Evolutionary conservation across 2,888 invertebrate genomes (phyloP).

Genomic region (Zaprionus obscuricornis): DNA sequence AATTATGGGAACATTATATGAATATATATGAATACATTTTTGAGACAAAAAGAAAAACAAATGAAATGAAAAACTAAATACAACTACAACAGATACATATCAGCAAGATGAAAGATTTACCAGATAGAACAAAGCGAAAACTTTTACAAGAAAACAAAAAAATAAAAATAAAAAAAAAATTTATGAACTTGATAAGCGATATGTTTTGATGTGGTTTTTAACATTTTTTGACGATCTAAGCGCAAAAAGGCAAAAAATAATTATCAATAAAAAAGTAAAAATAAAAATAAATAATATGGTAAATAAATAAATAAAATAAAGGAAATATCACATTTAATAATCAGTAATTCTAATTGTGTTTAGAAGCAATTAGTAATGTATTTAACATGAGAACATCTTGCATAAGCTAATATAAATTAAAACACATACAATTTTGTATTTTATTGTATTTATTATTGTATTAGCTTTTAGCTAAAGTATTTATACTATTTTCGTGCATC

Average conservation of each 20-base stretch:
- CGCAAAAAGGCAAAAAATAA: slow-evolving; percentile 61
- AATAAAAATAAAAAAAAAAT: slow-evolving; percentile 23
- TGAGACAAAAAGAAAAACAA: slow-evolving; percentile 41
- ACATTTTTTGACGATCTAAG: slow-evolving; percentile 66
- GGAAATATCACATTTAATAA: not conserved
- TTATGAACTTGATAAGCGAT: slow-evolving; percentile 61
- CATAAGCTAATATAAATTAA: not conserved
- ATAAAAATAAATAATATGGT: slow-evolving; percentile 28
- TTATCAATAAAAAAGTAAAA: slow-evolving; percentile 32
- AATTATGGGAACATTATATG: slow-evolving; percentile 82
- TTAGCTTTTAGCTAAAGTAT: slow-evolving; percentile 26
- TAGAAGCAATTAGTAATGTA: slow-evolving; percentile 48
- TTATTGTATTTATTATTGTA: slow-evolving; percentile 42
- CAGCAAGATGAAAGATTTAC: slow-evolving; percentile 73
- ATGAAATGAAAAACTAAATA: slow-evolving; percentile 45
- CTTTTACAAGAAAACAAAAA: slow-evolving; percentile 53
- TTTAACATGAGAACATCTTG: slow-evolving; percentile 2
- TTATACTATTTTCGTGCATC: slow-evolving; percentile 39
- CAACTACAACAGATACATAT: slow-evolving; percentile 72
- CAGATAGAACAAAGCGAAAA: slow-evolving; percentile 48
- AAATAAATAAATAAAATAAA: slow-evolving; percentile 10
- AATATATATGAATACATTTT: slow-evolving; percentile 66
- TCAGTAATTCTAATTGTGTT: slow-evolving; percentile 40
- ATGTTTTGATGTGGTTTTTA: slow-evolving; percentile 76
- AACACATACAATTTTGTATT: not conserved